Evolutionary conservation across 2,797 vertebrate genomes (phyloP).

Genomic region (Sorex maritimensis): DNA sequence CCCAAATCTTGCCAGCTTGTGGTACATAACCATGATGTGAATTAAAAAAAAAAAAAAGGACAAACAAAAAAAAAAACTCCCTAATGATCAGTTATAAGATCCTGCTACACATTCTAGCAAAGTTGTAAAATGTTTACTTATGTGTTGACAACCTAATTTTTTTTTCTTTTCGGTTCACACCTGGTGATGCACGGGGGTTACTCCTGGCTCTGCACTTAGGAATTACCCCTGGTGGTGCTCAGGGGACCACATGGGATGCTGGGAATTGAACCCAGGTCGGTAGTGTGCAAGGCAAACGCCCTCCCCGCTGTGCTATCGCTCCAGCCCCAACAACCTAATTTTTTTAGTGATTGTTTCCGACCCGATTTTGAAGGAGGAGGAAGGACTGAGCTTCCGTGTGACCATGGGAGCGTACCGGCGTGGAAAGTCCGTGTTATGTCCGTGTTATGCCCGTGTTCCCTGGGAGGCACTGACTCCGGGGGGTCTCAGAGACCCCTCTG

Average conservation of each 20-base stretch:
- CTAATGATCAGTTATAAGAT: constrained; percentile 25
- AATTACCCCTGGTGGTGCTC: no score
- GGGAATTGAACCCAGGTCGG: no score
- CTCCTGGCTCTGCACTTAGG: no score
- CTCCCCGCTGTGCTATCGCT: no score
- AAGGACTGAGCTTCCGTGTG: not conserved
- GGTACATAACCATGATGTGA: constrained; percentile 34
- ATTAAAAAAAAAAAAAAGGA: not conserved
- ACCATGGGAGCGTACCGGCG: not conserved
- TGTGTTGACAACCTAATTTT: not conserved
- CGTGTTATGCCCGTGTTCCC: not conserved
- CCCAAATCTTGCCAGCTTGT: not conserved
- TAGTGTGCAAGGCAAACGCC: no score
- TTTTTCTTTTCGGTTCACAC: no score
- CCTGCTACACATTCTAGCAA: not conserved
- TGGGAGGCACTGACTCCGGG: not conserved
- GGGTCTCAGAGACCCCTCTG: not conserved
- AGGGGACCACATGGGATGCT: no score
- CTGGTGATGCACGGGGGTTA: no score
- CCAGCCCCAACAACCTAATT: not conserved
- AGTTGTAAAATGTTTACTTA: not conserved
- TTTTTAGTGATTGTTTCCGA: not conserved
- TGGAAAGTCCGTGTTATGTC: fast-evolving
- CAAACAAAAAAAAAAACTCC: not conserved
- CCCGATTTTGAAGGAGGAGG: not conserved